Percentiles rank a stretch among this genome's conserved stretches.
phyloP scores from a whole-genome alignment of 2,888 invertebrate genomes.

The Conomelus anceps region DNA sequence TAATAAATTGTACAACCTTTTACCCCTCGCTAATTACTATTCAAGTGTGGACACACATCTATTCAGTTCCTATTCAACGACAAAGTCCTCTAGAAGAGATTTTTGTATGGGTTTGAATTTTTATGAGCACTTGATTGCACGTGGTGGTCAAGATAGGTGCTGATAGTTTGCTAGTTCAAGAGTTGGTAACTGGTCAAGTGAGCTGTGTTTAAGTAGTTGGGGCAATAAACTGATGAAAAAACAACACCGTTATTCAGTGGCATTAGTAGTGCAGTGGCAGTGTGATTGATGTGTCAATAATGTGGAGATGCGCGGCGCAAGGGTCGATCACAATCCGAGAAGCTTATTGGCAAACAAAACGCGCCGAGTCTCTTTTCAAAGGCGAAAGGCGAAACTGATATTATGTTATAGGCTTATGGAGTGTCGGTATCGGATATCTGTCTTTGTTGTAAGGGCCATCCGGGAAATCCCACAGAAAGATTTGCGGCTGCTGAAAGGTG shows the following conservation, averaged over 20 bases:
- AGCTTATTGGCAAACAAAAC: constrained; percentile 4
- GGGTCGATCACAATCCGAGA: background rate
- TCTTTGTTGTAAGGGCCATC: background rate
- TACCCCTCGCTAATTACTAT: too few relatives aligned
- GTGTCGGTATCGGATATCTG: background rate
- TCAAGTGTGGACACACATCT: too few relatives aligned
- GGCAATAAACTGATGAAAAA: background rate
- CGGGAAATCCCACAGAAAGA: background rate
- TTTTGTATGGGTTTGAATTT: background rate
- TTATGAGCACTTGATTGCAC: background rate
- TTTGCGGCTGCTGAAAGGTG: constrained; percentile 7
- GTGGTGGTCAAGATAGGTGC: background rate
- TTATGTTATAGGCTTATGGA: constrained; percentile 5
- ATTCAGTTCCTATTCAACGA: background rate
- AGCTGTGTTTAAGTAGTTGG: background rate
- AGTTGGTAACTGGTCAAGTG: background rate
- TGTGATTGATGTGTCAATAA: background rate
- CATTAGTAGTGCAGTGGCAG: background rate
- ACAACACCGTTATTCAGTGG: background rate
- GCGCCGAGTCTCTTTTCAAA: background rate
- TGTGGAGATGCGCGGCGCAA: background rate
- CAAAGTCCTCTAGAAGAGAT: background rate
- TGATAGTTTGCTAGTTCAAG: background rate
- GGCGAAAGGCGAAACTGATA: constrained; percentile 11
- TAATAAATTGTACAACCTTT: too few relatives aligned